A percentile compares a stretch with the other conserved stretches of the same genome.
Evolutionary conservation across 2,888 invertebrate species (phyloP).

Genomic region (Drosophila neotestacea): DNA sequence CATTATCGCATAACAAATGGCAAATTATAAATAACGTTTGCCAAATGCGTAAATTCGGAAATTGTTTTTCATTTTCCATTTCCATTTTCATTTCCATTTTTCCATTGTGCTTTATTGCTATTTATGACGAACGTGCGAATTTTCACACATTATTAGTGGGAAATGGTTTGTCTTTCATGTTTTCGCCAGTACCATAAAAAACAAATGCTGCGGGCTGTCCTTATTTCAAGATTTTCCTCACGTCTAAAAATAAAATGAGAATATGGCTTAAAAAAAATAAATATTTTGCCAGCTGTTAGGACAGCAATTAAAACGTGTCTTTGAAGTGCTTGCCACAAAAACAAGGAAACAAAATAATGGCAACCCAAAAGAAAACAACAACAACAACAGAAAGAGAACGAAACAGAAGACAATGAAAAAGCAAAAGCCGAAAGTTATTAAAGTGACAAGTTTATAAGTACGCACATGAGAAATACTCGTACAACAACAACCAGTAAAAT

Average conservation of each 20-base stretch:
- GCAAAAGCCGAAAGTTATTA: constrained; percentile 61
- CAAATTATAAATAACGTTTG: constrained; percentile 42
- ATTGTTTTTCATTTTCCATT: constrained; percentile 55
- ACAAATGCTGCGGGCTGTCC: constrained; percentile 62
- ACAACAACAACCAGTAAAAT: constrained; percentile 28
- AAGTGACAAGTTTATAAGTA: constrained; percentile 77
- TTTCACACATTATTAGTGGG: constrained; percentile 69
- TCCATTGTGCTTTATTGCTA: constrained; percentile 58
- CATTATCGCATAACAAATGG: constrained; percentile 25
- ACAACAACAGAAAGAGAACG: no score
- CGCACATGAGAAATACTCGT: constrained; percentile 45
- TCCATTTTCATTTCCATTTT: constrained; percentile 3
- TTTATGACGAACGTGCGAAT: constrained; percentile 76
- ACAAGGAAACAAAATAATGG: no score
- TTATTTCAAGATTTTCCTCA: constrained; percentile 43
- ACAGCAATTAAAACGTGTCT: constrained; percentile 71
- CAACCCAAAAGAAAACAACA: constrained; percentile 5
- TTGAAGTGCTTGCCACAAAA: constrained; percentile 44
- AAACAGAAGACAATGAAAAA: constrained; percentile 5
- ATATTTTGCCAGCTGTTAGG: constrained; percentile 62
- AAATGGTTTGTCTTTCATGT: constrained; percentile 57
- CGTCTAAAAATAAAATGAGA: constrained; percentile 59
- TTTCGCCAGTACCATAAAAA: constrained; percentile 59
- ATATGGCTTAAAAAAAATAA: constrained; percentile 27
- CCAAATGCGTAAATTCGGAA: constrained; percentile 49